Evolutionary conservation across 2,888 invertebrate species (phyloP).

Genomic region (Drosophila yooni): DNA sequence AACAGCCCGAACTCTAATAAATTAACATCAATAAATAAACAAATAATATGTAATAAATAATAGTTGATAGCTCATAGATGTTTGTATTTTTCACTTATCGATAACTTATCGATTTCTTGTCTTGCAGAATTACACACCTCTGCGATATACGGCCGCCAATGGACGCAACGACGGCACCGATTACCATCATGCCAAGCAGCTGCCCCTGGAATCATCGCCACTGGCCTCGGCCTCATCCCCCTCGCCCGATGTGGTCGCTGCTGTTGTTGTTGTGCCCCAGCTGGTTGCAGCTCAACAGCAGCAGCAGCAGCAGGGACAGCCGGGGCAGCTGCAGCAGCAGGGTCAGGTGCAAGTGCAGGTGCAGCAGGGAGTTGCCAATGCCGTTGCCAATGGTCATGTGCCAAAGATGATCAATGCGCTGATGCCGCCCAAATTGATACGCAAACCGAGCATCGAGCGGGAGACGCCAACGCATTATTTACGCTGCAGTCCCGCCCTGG

Average conservation of each 20-base stretch:
- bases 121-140: constrained; percentile 82
- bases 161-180: constrained; percentile 83
- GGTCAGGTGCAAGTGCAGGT: background rate
- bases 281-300: constrained; percentile 3
- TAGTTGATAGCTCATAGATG: background rate
- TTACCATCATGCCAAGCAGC: constrained; percentile 82
- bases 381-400: constrained; percentile 83
- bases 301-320: background rate
- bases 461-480: constrained; percentile 90
- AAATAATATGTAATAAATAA: background rate
- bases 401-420: constrained; percentile 86
- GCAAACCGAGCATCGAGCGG: constrained; percentile 95
- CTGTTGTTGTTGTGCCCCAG: constrained; percentile 47
- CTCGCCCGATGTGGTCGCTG: constrained; percentile 73
- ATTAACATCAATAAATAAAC: background rate
- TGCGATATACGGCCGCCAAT: constrained; percentile 83
- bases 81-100: background rate
- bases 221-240: constrained; percentile 74
- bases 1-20: background rate
- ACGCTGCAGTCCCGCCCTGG: constrained; percentile 93
- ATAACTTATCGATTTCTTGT: constrained; percentile 3
- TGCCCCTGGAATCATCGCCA: constrained; percentile 83
- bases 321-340: background rate
- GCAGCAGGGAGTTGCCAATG: constrained; percentile 11
- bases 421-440: constrained; percentile 90